Evolutionary conservation across 1,140 invertebrate genomes (phyloP).

Genomic region (Aculops lycopersici): DNA sequence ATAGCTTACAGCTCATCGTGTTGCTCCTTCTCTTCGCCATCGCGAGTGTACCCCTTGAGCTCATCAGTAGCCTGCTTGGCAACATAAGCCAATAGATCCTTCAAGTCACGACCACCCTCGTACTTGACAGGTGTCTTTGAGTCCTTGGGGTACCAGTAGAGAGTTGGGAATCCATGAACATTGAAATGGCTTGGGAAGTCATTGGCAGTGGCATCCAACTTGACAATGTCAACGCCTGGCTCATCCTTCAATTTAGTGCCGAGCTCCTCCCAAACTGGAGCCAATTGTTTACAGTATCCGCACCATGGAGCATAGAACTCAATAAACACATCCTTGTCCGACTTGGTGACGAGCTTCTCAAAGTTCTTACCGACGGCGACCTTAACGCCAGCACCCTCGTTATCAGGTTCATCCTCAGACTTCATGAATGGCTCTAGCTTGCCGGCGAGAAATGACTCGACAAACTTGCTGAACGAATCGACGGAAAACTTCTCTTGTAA

Average conservation of each 20-base stretch:
- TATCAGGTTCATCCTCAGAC: constrained; percentile 63
- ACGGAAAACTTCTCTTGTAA: constrained; percentile 65
- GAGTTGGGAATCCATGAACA: constrained; percentile 82
- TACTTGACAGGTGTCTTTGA: constrained; percentile 54
- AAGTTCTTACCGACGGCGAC: constrained; percentile 86
- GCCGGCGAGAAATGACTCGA: constrained; percentile 44
- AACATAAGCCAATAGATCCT: constrained; percentile 87
- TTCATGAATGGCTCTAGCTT: constrained; percentile 71
- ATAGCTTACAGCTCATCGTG: too few relatives aligned
- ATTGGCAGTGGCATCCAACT: constrained; percentile 93
- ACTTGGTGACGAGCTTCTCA: constrained; percentile 66
- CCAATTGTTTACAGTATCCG: constrained; percentile 84
- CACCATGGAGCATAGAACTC: constrained; percentile 30
- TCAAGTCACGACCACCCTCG: constrained; percentile 65
- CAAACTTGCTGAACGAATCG: constrained; percentile 55
- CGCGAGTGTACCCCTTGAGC: constrained; percentile 53
- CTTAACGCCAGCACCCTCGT: constrained; percentile 42
- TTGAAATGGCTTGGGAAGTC: constrained; percentile 73
- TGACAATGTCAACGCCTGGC: constrained; percentile 54
- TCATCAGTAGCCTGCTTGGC: constrained; percentile 61
- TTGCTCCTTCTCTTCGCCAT: constrained; percentile 41
- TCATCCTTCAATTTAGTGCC: constrained; percentile 48
- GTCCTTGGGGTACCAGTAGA: constrained; percentile 73
- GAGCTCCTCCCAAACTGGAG: constrained; percentile 71
- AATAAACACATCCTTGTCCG: constrained; percentile 64